Base-by-base conservation (phyloP, 2,797 vertebrate species). In the Phalanger gymnotis region DNA sequence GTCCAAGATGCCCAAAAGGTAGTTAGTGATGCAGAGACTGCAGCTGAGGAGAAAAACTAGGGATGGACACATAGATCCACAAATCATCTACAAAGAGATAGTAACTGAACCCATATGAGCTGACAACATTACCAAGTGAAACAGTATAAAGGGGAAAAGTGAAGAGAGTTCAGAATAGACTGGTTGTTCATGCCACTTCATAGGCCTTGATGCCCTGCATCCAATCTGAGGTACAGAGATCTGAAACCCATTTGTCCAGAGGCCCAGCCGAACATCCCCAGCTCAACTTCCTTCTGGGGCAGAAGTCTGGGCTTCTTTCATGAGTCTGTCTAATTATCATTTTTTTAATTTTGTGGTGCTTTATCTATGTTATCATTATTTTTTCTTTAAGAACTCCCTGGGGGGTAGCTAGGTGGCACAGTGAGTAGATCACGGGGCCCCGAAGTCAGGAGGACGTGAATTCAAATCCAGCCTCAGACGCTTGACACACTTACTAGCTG, bases 291-390 rank as follows among this genome's bases (percentile, higher is more conserved):
- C 52, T 93, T 97, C 96, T 94, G 55, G 91, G 95, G 94, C 90
- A 73, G 96, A 92, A 56, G 53, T 4, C 90, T 96, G 94, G 93
- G 94, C 94, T 52, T 22, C 54, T 25, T 96, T 54, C 55, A 92
- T 92, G 89, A 90, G 52, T 92, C 28, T 55, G 66, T 14, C 34
- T 57, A 93, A 34, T 58, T 11, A n/a, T n/a, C n/a, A n/a, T 58
- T 94, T 28, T 94, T 55, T 89, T 34, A 31, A 94, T 25, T 52
- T 19, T 93, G 96, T 57, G 95, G 52, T 90, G 6, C 27, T 93
- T 54, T 96, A 55, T 94, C 90, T 87, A 40, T 94, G 95, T 53
- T 30, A 54, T 58, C 56, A 90, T 97, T 95, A 92, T 96, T 61
- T 96, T 56, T 94, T 56, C 95, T 51, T 52, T 95, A 89, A 12